Conservation (phyloP, 2,113 vertebrate genomes). For the Zootoca vivipara region DNA sequence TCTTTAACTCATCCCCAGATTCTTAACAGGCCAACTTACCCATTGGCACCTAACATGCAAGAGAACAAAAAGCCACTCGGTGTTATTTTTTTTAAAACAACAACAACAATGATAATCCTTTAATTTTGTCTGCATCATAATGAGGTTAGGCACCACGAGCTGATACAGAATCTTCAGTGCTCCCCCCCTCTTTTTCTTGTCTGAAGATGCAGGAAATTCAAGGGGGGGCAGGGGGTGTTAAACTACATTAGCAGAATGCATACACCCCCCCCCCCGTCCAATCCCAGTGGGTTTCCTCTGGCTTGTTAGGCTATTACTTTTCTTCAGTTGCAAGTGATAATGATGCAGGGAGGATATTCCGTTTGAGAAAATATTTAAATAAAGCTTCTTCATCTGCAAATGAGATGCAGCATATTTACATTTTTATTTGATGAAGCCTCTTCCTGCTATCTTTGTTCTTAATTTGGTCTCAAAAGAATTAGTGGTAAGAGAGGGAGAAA, state of each 20-base stretch:
- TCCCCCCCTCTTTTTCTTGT: not conserved
- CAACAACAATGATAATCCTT: not conserved
- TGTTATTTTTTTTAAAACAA: constrained; percentile 1
- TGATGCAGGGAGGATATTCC: constrained; percentile 71
- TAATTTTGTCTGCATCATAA: constrained; percentile 30
- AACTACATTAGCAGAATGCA: constrained; percentile 64
- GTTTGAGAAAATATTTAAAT: constrained; percentile 80
- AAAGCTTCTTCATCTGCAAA: constrained; percentile 80
- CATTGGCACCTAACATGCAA: not conserved
- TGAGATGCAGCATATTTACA: constrained; percentile 87
- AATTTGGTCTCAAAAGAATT: constrained; percentile 85
- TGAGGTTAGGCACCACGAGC: constrained; percentile 15
- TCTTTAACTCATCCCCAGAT: not conserved
- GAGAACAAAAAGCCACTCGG: not conserved
- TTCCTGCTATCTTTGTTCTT: constrained; percentile 85
- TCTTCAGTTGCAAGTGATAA: constrained; percentile 69
- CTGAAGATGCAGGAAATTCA: constrained; percentile 45
- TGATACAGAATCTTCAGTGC: constrained; percentile 16
- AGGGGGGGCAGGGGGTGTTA: not conserved
- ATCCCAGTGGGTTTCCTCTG: constrained; percentile 58
- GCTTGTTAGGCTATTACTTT: constrained; percentile 72
- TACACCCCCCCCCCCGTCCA: constrained; percentile 55
- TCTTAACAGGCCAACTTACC: not conserved
- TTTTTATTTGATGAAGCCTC: constrained; percentile 82
- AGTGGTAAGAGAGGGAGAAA: constrained; percentile 83